Evolutionary conservation across 2,797 vertebrate genomes (phyloP), one percentile per base, ranked within the genome.

Genomic region (Netta rufina): DNA sequence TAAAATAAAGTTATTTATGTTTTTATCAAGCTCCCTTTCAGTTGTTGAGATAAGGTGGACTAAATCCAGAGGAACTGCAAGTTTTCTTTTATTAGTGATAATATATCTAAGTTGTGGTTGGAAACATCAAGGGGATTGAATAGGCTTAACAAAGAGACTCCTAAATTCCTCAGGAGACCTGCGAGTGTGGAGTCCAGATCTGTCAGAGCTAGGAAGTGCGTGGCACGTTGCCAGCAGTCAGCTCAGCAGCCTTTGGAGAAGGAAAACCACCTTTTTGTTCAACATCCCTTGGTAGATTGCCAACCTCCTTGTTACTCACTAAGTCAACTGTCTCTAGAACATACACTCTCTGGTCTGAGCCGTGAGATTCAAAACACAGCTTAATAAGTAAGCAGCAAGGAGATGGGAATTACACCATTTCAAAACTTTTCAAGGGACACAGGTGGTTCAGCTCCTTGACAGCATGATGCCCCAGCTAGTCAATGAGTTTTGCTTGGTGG

Each of bases 61-160:
- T 82, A 72, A 92, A 54, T 84, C 84, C 86, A 95, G 71, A 92
- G 57, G 58, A 94, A 45, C 45, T 47, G 53, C 69, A 64, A 91
- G 66, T 41, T 94, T 89, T 90, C 58, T 87, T 94, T 78, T 38
- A 67, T 65, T 75, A 87, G 39, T 71, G 90, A 94, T 94, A 92
- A 95, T 84, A 95, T 84, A 95, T 95, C 86, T 90, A 86, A 91
- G 88, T 58, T 92, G 84, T 79, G 93, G 57, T 91, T 90, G 71
- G 65, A 95, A 95, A 95, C n/a, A 70, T 84, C 87, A 84, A 43
- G 28, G 51, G 65, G 39, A 80, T 90, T 96, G 91, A 91, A 90
- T 7, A 91, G 74, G 82, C 70, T 96, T 96, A 95, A 57, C 41
- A 62, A 66, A 28, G 47, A 36, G 62, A 58, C n/a, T 94, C 33